Base-by-base conservation (phyloP, 2,797 vertebrate species). In the Orientallactaga sibirica region DNA sequence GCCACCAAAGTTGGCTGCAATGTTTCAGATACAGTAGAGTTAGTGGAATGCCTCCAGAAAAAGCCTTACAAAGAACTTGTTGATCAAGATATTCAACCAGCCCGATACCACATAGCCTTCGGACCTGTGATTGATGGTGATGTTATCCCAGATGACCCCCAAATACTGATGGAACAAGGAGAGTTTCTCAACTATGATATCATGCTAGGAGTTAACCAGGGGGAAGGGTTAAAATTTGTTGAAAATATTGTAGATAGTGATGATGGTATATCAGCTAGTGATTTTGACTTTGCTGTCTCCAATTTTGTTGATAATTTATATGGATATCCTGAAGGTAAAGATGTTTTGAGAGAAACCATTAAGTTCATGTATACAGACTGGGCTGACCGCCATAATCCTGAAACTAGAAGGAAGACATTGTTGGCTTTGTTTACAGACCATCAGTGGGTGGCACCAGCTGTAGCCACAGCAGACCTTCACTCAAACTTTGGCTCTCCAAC, bases 301-400 rank as follows among this genome's bases (percentile, higher is more conserved):
- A 99, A 99, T 97, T 99, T 99, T 93, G 99, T 99, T 66, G 99
- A 99, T 93, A 99, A 99, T 90, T 98, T 99, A 52, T 99, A 99
- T 0, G 99, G 99, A 85, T 99, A 99, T 95, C 99, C 99, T 0
- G 99, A 99, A 98, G 99, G 99, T 88, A 99, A 99, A 98, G 99
- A 99, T 96, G 99, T 99, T 94, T 97, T 99, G 95, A 98, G 99
- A 96, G 99, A 99, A 98, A 99, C 99, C 1, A 99, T 99, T 96
- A 99, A 99, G 98, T 99, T 99, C 93, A 99, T 99, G 99, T 99
- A 99, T 97, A 99, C 99, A 0, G 99, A 99, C 98, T 99, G 99
- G 99, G 99, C 99, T 7, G 99, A 99, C 97, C 97, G 99, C 75
- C 99, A 99, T 98, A 99, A 99, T 95, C 99, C 99, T 0, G 99